Conservation (phyloP, 2,888 invertebrate genomes). For the Mactromeris polynyma region DNA sequence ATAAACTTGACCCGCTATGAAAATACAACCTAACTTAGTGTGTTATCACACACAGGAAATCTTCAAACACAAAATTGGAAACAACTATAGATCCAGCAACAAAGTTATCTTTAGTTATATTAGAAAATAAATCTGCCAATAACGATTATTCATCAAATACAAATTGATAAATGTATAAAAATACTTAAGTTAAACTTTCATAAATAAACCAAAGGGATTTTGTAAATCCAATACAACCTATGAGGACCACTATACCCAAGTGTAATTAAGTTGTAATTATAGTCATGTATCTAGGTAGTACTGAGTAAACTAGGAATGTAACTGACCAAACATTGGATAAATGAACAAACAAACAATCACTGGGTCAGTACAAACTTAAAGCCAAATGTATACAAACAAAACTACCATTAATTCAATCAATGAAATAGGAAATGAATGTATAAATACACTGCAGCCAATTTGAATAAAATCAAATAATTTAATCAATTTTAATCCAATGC, state of each 20-base stretch:
- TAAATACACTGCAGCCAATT: background rate
- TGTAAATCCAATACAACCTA: background rate
- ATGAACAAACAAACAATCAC: background rate
- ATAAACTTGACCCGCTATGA: background rate
- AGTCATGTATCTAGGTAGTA: background rate
- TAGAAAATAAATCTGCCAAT: background rate
- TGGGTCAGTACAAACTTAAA: background rate
- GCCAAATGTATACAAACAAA: background rate
- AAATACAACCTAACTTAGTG: background rate
- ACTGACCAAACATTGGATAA: constrained; percentile 16
- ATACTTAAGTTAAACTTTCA: background rate
- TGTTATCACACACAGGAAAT: background rate
- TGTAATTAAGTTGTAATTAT: constrained; percentile 11
- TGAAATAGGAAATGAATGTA: background rate
- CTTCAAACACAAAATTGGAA: background rate
- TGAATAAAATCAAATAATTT: background rate
- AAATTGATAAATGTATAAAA: constrained; percentile 3
- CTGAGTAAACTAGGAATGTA: constrained; percentile 6
- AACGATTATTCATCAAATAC: background rate
- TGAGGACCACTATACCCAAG: background rate
- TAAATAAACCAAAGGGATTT: background rate
- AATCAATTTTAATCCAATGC: no score
- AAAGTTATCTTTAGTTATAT: background rate
- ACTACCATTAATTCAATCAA: constrained; percentile 9
- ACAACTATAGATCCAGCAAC: background rate